A percentile compares a stretch with the other conserved stretches of the same genome.
These are phyloP conservation scores for Athalia rosae DNA, from an alignment of 2,888 invertebrate species.

Conservation along the genomic window DNA sequence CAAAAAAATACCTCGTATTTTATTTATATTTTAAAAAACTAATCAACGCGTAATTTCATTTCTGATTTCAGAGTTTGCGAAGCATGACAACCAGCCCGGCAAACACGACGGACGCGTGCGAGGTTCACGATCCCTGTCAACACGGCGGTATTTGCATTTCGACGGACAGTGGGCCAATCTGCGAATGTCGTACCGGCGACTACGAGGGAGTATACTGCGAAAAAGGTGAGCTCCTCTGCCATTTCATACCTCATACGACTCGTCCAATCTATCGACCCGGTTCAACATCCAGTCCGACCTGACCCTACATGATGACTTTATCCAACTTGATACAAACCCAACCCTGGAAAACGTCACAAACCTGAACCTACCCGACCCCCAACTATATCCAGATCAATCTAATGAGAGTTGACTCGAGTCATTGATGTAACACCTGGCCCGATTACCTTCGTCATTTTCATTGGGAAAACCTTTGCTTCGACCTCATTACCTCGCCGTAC, in stretches of 20 bases:
- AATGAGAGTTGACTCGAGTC: too few relatives aligned
- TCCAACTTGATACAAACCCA: too few relatives aligned
- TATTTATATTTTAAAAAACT: neutral
- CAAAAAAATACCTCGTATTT: too few relatives aligned
- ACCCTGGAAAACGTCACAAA: too few relatives aligned
- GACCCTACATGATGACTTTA: neutral
- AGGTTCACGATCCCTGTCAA: slow-evolving; percentile 92
- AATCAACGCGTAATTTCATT: neutral
- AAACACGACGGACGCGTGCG: slow-evolving; percentile 89
- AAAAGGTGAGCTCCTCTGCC: slow-evolving; percentile 81
- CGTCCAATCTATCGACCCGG: neutral
- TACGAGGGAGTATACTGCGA: slow-evolving; percentile 96
- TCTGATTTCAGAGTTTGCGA: slow-evolving; percentile 73
- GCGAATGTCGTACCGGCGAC: slow-evolving; percentile 95
- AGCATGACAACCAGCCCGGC: slow-evolving; percentile 68
- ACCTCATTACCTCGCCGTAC: too few relatives aligned
- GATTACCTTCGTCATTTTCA: too few relatives aligned
- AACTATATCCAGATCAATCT: too few relatives aligned
- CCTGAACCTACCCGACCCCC: too few relatives aligned
- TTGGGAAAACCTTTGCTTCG: too few relatives aligned
- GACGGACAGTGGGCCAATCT: slow-evolving; percentile 94
- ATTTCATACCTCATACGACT: neutral
- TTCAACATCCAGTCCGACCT: neutral
- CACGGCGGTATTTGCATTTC: slow-evolving; percentile 97
- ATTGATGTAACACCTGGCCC: too few relatives aligned